Percentiles rank a stretch among this genome's conserved stretches.
Evolutionary conservation across 1,140 invertebrate genomes (phyloP).

Genomic region (Diorhabda sublineata): DNA sequence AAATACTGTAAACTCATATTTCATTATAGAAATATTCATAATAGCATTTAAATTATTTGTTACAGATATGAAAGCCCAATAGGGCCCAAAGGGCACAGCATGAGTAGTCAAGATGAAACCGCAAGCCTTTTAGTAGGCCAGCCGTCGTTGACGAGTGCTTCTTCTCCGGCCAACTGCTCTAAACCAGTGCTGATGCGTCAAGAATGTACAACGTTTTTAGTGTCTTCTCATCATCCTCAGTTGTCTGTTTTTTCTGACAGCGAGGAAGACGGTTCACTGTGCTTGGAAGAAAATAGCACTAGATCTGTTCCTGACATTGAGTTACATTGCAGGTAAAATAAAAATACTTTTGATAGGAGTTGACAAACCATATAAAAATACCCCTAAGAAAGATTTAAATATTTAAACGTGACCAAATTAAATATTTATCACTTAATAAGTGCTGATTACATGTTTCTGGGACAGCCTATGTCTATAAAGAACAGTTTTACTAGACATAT

Average conservation of each 20-base stretch:
- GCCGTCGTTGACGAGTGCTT: conserved; percentile 52
- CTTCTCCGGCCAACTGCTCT: conserved; percentile 43
- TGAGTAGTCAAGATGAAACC: conserved; percentile 71
- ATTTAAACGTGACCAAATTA: too few species aligned
- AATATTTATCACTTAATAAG: too few species aligned
- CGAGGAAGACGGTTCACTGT: conserved; percentile 66
- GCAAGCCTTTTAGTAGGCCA: conserved; percentile 65
- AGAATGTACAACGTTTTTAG: conserved; percentile 71
- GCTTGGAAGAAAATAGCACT: conserved; percentile 64
- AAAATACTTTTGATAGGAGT: not conserved
- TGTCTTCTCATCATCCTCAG: conserved; percentile 66
- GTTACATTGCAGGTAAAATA: conserved; percentile 65
- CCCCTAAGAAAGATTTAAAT: too few species aligned
- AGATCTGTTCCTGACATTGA: conserved; percentile 86
- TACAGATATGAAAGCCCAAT: conserved; percentile 29
- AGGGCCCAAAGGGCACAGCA: conserved; percentile 33
- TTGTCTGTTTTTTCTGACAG: conserved; percentile 72
- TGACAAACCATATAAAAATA: too few species aligned
- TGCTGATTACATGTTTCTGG: too few species aligned
- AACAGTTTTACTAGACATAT: too few species aligned
- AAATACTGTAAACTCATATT: too few species aligned
- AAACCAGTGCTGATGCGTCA: conserved; percentile 80
- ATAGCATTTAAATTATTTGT: conserved; percentile 11
- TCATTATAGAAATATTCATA: too few species aligned
- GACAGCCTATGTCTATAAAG: too few species aligned